Evolutionary conservation across 2,113 vertebrate species (phyloP).

Genomic region (Tragelaphus buxtoni): DNA sequence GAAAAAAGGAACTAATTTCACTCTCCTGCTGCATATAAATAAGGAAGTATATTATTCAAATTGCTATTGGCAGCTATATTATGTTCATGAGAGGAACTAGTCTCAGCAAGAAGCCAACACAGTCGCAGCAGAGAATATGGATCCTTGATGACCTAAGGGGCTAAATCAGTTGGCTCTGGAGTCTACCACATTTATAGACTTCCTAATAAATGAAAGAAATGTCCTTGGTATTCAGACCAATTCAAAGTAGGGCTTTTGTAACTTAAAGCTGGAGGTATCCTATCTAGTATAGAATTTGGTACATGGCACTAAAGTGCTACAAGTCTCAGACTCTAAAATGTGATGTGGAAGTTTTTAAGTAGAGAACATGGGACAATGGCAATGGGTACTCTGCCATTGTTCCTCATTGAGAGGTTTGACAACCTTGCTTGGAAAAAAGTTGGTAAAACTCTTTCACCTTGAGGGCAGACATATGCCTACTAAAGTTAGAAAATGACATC

Average conservation of each 20-base stretch:
- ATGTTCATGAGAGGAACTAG: neutral
- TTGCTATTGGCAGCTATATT: neutral
- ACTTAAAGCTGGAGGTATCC: neutral
- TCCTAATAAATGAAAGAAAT: neutral
- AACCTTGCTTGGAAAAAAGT: neutral
- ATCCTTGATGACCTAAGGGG: neutral
- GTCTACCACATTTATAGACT: neutral
- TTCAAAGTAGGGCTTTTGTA: neutral
- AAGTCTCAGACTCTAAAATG: neutral
- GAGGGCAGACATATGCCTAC: neutral
- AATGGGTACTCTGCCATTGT: neutral
- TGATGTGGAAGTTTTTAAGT: neutral
- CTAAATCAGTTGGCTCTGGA: neutral
- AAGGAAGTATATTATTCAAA: neutral
- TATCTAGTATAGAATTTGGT: neutral
- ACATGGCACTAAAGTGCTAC: neutral
- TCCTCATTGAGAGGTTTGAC: neutral
- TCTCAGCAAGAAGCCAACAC: neutral
- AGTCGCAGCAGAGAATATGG: neutral
- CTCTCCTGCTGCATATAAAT: neutral
- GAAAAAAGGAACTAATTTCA: neutral
- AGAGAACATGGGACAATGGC: neutral
- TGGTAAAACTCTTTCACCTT: neutral
- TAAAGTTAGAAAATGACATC: neutral
- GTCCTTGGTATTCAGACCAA: neutral